These are phyloP conservation scores for Eudasyphora cyanicolor DNA, from an alignment of 2,888 invertebrate species.

Conservation along the genomic window DNA sequence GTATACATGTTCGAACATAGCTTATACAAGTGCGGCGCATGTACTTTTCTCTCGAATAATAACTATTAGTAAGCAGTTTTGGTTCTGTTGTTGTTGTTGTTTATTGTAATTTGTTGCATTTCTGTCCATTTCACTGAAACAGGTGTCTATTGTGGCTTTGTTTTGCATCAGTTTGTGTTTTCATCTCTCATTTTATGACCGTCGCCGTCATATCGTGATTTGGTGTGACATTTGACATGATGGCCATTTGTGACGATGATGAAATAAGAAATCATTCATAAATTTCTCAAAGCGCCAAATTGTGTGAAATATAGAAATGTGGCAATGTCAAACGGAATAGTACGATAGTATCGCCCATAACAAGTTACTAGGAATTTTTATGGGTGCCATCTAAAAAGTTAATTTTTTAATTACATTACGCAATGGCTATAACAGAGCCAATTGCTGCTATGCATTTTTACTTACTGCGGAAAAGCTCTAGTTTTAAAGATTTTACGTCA, in stretches of 20 bases:
- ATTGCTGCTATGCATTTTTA: not conserved
- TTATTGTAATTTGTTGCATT: constrained; percentile 37
- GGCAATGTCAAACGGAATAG: not conserved
- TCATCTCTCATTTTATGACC: not conserved
- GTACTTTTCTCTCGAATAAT: constrained; percentile 6
- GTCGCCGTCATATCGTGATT: constrained; percentile 43
- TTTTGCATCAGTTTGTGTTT: not conserved
- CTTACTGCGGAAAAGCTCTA: not conserved
- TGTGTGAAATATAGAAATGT: not conserved
- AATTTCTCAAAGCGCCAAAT: not conserved
- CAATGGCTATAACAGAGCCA: too few species aligned
- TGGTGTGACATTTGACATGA: constrained; percentile 54
- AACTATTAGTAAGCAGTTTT: constrained; percentile 29
- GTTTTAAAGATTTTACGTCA: not conserved
- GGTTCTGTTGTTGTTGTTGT: constrained; percentile 28
- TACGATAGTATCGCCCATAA: too few species aligned
- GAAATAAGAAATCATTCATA: constrained; percentile 17
- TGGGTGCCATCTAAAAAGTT: too few species aligned
- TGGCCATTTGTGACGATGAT: constrained; percentile 33
- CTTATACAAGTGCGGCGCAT: not conserved
- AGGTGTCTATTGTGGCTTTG: constrained; percentile 27
- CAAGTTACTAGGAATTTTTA: not conserved
- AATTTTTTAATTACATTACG: too few species aligned
- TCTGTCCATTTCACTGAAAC: constrained; percentile 22
- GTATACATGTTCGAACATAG: not conserved